Evolutionary conservation across 2,797 vertebrate genomes (phyloP), one percentile per base, ranked within the genome.

Genomic region (Brotula barbata): DNA sequence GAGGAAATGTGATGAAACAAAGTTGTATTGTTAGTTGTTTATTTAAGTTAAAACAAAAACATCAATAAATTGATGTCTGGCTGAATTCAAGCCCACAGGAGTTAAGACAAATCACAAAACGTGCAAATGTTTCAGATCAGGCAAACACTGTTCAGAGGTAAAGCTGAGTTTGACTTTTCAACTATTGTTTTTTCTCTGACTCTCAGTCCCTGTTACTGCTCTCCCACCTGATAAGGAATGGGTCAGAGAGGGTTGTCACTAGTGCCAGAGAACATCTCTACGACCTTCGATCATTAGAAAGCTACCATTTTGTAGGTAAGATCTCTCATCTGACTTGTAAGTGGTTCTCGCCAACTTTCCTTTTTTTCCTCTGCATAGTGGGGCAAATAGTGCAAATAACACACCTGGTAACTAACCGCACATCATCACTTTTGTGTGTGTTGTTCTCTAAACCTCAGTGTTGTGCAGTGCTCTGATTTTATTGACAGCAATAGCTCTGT

Each of bases 231-330:
- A 98, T 99, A 92, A 93, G 97, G 88, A 99, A 99, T 57, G 97
- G 97, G 81, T 98, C 97, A 74, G 97, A 99, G 89, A 93, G 97
- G 87, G 97, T 99, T 62, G 97, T 99, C 87, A 99, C 97, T 87
- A 99, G 97, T 77, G 92, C 95, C 92, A 94, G 97, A 92, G 97
- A 99, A 90, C 97, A 99, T 92, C 97, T 99, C 93, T 99, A 99
- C 73, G 97, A 99, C 92, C 94, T 99, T 87, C 94, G 97, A 88
- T 99, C 97, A 82, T 85, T 99, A 89, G 97, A 99, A 93, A 98
- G 98, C 93, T 99, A 99, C 92, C 93, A 98, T 90, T 95, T 97
- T 87, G 93, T 96, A 73, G 97, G 97, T 98, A 88, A 94, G 92
- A 87, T n/a, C n/a, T n/a, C n/a, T n/a, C n/a, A n/a, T n/a, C n/a